A percentile compares a stretch with the other conserved stretches of the same genome.
phyloP scores from a whole-genome alignment of 2,797 vertebrate genomes.

The Poecilia picta region DNA sequence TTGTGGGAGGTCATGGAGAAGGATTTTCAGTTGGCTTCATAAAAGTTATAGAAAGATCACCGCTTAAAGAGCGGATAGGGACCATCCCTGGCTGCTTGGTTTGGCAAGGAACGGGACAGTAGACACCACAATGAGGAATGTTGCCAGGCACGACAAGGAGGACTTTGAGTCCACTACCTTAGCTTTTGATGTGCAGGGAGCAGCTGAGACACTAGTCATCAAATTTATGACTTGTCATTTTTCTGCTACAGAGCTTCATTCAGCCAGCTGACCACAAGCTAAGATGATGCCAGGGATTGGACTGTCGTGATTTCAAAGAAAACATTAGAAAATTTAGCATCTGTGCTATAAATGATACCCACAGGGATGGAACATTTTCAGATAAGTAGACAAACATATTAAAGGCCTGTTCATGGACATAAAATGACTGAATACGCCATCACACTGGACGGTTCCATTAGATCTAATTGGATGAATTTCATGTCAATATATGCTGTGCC shows the following conservation, averaged over 20 bases:
- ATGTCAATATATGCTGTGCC: constrained; percentile 77
- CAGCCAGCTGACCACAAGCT: background rate
- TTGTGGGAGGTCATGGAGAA: background rate
- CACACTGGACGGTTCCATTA: constrained; percentile 70
- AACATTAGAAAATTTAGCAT: background rate
- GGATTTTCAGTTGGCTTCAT: background rate
- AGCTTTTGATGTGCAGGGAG: background rate
- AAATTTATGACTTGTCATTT: background rate
- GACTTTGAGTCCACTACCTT: background rate
- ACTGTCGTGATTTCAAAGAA: background rate
- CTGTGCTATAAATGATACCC: background rate
- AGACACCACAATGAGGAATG: background rate
- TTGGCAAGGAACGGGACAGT: background rate
- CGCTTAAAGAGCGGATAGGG: background rate
- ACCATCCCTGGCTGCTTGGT: background rate
- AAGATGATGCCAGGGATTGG: background rate
- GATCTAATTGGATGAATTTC: constrained; percentile 75
- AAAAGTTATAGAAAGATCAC: background rate
- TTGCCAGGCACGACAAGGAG: background rate
- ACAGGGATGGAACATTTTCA: background rate
- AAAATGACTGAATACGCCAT: constrained; percentile 68
- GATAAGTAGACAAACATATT: constrained; percentile 28
- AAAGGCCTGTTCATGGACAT: constrained; percentile 60
- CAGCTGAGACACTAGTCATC: background rate
- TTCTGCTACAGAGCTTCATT: background rate